phyloP scores from a whole-genome alignment of 1,140 invertebrate species.

The Drosophila nikananu region DNA sequence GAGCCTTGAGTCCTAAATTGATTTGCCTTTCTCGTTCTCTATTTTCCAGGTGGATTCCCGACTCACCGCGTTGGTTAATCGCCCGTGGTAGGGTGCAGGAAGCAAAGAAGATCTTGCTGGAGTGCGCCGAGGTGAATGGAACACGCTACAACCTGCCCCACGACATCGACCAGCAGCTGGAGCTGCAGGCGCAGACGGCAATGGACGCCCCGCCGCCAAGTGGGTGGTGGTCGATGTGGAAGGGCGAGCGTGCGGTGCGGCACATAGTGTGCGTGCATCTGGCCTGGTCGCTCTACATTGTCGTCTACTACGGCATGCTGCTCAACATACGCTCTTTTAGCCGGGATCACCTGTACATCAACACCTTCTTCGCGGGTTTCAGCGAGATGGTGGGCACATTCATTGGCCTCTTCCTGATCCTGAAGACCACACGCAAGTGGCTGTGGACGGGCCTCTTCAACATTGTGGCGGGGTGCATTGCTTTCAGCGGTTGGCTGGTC shows the following conservation, averaged over 20 bases:
- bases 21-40: not conserved
- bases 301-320: conserved; percentile 85
- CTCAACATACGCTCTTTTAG: conserved; percentile 85
- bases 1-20: not conserved
- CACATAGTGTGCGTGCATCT: conserved; percentile 80
- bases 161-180: conserved; percentile 82
- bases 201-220: conserved; percentile 80
- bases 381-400: conserved; percentile 85
- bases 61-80: conserved; percentile 94
- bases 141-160: conserved; percentile 75
- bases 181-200: conserved; percentile 79
- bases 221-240: conserved; percentile 83
- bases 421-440: conserved; percentile 81
- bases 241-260: conserved; percentile 72
- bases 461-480: conserved; percentile 76
- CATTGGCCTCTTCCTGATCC: conserved; percentile 81
- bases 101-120: conserved; percentile 90
- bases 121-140: conserved; percentile 88
- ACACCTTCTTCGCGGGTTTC: conserved; percentile 81
- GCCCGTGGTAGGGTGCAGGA: conserved; percentile 90
- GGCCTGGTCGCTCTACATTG: conserved; percentile 84
- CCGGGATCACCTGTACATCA: conserved; percentile 82
- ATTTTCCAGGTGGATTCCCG: conserved; percentile 87
- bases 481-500: conserved; percentile 80
- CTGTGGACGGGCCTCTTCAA: conserved; percentile 81